Evolutionary conservation across 2,888 invertebrate genomes (phyloP).

Genomic region (Cremastinae sp.): DNA sequence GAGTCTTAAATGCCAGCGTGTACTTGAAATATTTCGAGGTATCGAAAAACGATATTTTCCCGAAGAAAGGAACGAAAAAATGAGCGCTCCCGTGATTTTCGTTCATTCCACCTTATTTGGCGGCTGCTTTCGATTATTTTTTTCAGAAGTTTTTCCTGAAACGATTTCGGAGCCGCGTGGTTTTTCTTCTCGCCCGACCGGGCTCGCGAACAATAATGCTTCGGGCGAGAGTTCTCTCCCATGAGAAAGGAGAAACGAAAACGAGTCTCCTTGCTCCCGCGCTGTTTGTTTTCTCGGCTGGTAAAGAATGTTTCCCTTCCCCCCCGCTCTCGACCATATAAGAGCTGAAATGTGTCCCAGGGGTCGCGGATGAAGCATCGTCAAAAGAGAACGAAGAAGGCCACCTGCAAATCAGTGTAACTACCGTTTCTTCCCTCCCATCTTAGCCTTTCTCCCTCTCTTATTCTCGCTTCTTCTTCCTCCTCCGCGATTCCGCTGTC

Average conservation of each 20-base stretch:
- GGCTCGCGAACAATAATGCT: constrained; percentile 11
- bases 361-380: constrained; percentile 75
- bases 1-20: constrained; percentile 12
- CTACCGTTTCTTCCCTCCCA: constrained; percentile 64
- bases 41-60: background rate
- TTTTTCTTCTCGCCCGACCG: background rate
- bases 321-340: constrained; percentile 23
- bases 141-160: no score
- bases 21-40: background rate
- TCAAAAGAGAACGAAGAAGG: constrained; percentile 70
- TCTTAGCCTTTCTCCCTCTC: constrained; percentile 6
- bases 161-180: background rate
- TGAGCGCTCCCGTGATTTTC: no score
- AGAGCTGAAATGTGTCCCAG: constrained; percentile 70
- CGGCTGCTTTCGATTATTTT: no score
- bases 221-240: constrained; percentile 15
- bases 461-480: constrained; percentile 3
- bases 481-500: constrained; percentile 63
- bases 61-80: no score
- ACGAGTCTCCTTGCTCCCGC: background rate
- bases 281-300: constrained; percentile 31
- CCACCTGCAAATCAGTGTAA: constrained; percentile 76
- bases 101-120: no score
- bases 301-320: constrained; percentile 31
- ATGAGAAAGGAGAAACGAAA: constrained; percentile 26